Conservation (phyloP, 2,888 invertebrate genomes). For the Aproaerema taeniolella region DNA sequence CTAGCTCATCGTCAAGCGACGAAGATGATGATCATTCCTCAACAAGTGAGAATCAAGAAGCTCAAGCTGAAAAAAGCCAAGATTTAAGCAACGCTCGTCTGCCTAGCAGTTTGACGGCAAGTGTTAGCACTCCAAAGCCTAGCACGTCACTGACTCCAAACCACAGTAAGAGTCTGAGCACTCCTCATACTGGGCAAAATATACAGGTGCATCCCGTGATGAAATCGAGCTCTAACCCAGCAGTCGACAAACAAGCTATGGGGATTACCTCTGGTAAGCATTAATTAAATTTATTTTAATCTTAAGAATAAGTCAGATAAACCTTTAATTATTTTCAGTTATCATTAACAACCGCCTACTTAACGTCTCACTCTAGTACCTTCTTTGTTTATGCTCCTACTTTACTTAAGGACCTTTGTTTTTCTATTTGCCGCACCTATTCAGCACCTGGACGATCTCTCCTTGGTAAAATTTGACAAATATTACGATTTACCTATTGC, state of each 20-base stretch:
- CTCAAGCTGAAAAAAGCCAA: slow-evolving; percentile 56
- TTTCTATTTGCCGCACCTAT: too few species aligned
- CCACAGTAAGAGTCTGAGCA: slow-evolving; percentile 64
- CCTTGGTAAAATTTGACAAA: too few species aligned
- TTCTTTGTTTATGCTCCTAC: too few species aligned
- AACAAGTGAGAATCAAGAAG: slow-evolving; percentile 65
- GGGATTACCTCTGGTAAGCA: slow-evolving; percentile 60
- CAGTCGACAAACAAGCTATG: slow-evolving; percentile 72
- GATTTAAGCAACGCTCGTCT: slow-evolving; percentile 49
- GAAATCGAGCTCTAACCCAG: slow-evolving; percentile 71
- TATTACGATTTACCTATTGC: too few species aligned
- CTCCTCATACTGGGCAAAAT: slow-evolving; percentile 60
- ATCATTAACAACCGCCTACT: too few species aligned
- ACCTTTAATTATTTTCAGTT: too few species aligned
- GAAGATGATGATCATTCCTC: slow-evolving; percentile 79
- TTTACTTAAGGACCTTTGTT: too few species aligned
- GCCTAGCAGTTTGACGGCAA: slow-evolving; percentile 36
- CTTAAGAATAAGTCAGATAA: too few species aligned
- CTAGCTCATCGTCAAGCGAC: slow-evolving; percentile 84
- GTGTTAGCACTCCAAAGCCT: slow-evolving; percentile 35
- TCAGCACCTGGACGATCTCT: too few species aligned
- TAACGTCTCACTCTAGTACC: too few species aligned
- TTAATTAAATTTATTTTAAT: slow-evolving; percentile 2
- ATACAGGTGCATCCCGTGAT: slow-evolving; percentile 66
- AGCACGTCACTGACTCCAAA: slow-evolving; percentile 46